Evolutionary conservation across 2,113 vertebrate genomes (phyloP), one percentile per base, ranked within the genome.

Genomic region (Petrocephalus microphthalmus): DNA sequence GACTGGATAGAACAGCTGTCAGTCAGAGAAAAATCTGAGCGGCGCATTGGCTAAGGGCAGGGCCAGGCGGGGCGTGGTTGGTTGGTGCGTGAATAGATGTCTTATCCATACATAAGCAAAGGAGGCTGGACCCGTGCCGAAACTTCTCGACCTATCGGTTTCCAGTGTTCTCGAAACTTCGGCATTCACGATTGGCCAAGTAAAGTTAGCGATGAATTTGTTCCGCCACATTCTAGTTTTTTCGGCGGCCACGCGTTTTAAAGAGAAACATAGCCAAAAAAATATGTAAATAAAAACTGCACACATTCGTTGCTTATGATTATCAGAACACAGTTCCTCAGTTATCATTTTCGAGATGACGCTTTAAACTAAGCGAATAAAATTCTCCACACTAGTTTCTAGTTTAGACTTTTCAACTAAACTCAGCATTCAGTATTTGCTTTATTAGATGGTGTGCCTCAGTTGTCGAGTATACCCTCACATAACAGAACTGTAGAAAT

Each of bases 121-220:
- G 17, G 13, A 47, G 84, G 83, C 47, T 54, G 88, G 49, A 42
- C 13, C 20, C 6, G 51, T 64, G 33, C 86, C 25, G 88, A 89
- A 86, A 60, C 85, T 89, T 85, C 88, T 89, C 60, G 88, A 33
- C 88, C 88, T 89, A 89, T 89, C 88, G 51, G 49, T 25, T 78
- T 53, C 51, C 83, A 85, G n/a, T 85, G 25, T 89, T 89, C 88
- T 86, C 64, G 88, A 89, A 89, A 54, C 4, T 89, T 89, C 88
- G 49, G 15, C 29, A 74, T 45, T 33, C 19, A 45, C 56, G 57
- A 85, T 56, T 89, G 88, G 88, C 19, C 7, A 54, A 60, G 51
- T 49, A 17, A 37, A 49, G 17, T 84, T 33, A 54, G 22, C 53
- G 10, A 49, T 54, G 64, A 33, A 67, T 85, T 25, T 45, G 8